Percentiles rank a stretch among this genome's conserved stretches.
Evolutionary conservation across 2,113 vertebrate species (phyloP).

Genomic region (Myrmecobius fasciatus): DNA sequence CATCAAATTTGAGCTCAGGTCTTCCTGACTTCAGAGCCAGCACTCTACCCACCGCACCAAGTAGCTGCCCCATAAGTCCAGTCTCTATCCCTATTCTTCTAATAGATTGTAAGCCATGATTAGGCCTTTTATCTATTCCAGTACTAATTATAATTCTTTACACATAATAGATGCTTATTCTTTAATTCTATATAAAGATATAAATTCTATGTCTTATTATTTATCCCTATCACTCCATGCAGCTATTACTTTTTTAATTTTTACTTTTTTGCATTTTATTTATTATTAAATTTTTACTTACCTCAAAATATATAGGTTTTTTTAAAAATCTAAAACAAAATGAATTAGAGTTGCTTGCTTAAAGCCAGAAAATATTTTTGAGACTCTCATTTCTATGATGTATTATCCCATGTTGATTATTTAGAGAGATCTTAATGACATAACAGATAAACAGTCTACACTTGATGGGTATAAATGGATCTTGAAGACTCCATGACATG

Average conservation of each 20-base stretch:
- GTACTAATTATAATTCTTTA: neutral
- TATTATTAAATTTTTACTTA: neutral
- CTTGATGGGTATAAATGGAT: constrained; percentile 3
- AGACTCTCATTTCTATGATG: neutral
- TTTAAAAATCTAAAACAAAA: neutral
- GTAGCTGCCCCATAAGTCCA: too few relatives aligned
- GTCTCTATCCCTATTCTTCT: neutral
- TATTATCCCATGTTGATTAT: constrained; percentile 14
- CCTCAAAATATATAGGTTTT: neutral
- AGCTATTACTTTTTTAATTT: neutral
- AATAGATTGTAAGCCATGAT: neutral
- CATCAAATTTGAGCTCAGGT: too few relatives aligned
- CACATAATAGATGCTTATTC: neutral
- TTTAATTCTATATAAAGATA: neutral
- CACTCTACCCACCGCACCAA: too few relatives aligned
- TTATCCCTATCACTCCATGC: neutral
- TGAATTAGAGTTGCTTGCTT: constrained; percentile 38
- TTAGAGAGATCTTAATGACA: constrained; percentile 37
- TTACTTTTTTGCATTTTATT: neutral
- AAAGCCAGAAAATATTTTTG: constrained; percentile 38
- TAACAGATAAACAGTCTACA: constrained; percentile 7
- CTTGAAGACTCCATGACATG: constrained; percentile 7
- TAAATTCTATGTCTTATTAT: neutral
- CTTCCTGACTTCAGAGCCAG: too few relatives aligned
- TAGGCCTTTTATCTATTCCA: neutral